These are phyloP conservation scores for Zeus faber DNA, from an alignment of 2,113 vertebrate species.

Conservation along the genomic window DNA sequence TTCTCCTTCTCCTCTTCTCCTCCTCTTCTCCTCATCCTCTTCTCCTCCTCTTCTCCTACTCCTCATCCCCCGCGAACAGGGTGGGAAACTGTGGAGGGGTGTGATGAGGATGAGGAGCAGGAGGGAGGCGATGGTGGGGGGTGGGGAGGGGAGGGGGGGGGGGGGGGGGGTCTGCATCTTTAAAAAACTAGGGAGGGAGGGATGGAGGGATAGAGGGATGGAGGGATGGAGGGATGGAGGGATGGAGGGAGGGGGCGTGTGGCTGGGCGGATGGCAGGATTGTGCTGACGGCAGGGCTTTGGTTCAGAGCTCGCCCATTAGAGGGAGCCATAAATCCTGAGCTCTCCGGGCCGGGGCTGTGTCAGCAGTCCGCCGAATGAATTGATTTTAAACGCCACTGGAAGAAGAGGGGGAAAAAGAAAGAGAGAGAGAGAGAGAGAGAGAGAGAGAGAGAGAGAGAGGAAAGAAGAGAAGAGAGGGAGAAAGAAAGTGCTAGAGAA, in stretches of 20 bases:
- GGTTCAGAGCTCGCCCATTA: constrained; percentile 79
- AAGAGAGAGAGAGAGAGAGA: constrained; percentile 15
- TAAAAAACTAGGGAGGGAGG: background rate
- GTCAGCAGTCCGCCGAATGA: constrained; percentile 76
- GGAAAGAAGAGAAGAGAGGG: constrained; percentile 7
- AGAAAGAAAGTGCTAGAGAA: constrained; percentile 12
- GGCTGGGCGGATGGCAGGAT: constrained; percentile 58
- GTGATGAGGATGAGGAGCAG: no score
- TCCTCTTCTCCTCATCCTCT: no score
- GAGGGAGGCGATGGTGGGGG: no score
- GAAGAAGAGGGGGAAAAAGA: constrained; percentile 42
- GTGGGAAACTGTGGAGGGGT: no score
- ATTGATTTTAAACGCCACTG: constrained; percentile 75
- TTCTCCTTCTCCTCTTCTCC: no score
- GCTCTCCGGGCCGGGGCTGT: constrained; percentile 71
- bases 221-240: constrained; percentile 17
- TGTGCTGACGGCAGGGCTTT: constrained; percentile 80
- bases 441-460: constrained; percentile 1
- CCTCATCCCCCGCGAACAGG: no score
- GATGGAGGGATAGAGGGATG: background rate
- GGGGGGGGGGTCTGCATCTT: no score
- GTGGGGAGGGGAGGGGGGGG: no score
- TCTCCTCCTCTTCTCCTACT: no score
- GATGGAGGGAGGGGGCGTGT: background rate
- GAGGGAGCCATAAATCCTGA: constrained; percentile 84